Evolutionary conservation across 2,113 vertebrate genomes (phyloP).

Genomic region (Rallus limicola): DNA sequence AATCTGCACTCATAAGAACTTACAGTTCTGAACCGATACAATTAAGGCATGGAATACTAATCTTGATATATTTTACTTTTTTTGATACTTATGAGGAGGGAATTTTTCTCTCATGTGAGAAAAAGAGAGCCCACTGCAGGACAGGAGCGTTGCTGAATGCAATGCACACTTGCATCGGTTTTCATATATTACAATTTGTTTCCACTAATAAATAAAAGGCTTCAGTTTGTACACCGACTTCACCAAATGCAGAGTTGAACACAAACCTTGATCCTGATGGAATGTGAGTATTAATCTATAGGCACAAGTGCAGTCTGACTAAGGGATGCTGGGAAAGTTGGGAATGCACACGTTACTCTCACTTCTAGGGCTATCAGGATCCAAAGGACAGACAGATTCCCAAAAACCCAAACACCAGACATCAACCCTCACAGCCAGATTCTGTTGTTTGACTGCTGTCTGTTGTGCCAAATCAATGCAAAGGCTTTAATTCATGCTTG

Average conservation of each 20-base stretch:
- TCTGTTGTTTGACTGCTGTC: neutral
- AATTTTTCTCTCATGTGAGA: neutral
- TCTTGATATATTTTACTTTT: neutral
- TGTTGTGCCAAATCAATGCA: neutral
- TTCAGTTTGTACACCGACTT: neutral
- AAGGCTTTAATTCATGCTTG: neutral
- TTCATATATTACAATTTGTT: neutral
- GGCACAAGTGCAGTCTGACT: neutral
- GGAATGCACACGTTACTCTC: neutral
- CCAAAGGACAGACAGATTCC: neutral
- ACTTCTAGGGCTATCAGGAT: neutral
- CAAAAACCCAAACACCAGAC: neutral
- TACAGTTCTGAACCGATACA: neutral
- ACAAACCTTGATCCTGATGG: neutral
- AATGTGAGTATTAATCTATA: neutral
- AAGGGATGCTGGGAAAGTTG: neutral
- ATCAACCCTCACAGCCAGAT: neutral
- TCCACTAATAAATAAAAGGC: neutral
- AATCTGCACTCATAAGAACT: neutral
- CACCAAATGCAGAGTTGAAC: neutral
- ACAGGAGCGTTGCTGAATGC: neutral
- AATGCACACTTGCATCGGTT: neutral
- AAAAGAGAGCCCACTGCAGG: neutral
- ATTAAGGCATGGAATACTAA: neutral
- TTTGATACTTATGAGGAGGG: neutral